phyloP scores from a whole-genome alignment of 2,888 invertebrate genomes.

The Spodoptera littoralis region DNA sequence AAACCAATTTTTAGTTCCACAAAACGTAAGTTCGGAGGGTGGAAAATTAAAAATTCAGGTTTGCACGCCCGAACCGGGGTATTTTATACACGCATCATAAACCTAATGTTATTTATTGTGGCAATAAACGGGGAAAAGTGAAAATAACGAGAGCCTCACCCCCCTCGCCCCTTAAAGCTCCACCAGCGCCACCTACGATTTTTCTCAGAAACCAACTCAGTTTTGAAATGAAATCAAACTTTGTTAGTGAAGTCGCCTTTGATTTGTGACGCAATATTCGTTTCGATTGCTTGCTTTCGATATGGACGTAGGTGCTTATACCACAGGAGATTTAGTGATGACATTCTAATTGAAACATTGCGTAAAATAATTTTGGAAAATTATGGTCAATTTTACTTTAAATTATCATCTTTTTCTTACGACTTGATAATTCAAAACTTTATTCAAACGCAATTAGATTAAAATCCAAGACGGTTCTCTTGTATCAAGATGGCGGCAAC shows the following conservation, averaged over 20 bases:
- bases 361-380: no score
- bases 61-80: constrained; percentile 41
- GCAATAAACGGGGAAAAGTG: constrained; percentile 62
- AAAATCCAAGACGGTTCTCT: constrained; percentile 8
- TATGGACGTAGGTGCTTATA: no score
- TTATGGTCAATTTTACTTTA: no score
- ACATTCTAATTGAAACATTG: no score
- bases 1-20: constrained; percentile 37
- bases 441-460: constrained; percentile 11
- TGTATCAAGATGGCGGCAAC: constrained; percentile 17
- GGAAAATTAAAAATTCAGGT: constrained; percentile 56
- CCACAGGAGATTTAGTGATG: no score
- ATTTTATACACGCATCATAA: constrained; percentile 64
- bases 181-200: constrained; percentile 37
- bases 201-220: constrained; percentile 39
- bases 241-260: constrained; percentile 28
- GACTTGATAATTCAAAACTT: neutral
- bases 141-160: constrained; percentile 55
- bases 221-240: constrained; percentile 53
- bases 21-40: constrained; percentile 31
- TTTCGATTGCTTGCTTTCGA: no score
- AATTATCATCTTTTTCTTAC: no score
- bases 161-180: constrained; percentile 16
- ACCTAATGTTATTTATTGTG: constrained; percentile 66
- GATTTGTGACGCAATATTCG: constrained; percentile 2